These are phyloP conservation scores for Augochlora pura DNA, from an alignment of 1,140 invertebrate species.

Conservation along the genomic window DNA sequence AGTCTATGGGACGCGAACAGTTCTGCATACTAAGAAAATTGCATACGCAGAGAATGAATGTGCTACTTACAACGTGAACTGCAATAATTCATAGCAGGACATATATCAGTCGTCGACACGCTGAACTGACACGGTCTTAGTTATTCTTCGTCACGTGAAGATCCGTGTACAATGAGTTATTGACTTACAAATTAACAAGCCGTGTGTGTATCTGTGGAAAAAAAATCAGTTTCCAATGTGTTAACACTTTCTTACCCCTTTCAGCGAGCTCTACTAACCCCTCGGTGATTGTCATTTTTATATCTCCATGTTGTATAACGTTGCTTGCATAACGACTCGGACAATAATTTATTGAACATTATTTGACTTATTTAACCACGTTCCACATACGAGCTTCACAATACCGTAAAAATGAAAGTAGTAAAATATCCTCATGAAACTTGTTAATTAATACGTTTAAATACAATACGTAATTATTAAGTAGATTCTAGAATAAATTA, in stretches of 20 bases:
- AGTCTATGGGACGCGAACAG: too few relatives aligned
- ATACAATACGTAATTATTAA: too few relatives aligned
- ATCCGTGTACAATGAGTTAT: not conserved
- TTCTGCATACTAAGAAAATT: too few relatives aligned
- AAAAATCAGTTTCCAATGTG: not conserved
- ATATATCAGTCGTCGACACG: not conserved
- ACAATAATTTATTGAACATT: not conserved
- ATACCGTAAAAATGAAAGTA: too few relatives aligned
- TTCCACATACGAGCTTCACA: too few relatives aligned
- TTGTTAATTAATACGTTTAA: too few relatives aligned
- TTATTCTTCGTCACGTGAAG: not conserved
- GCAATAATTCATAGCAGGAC: not conserved
- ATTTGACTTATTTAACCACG: not conserved
- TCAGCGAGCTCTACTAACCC: not conserved
- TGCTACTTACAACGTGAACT: not conserved
- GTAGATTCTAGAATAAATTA: too few relatives aligned
- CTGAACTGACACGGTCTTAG: not conserved
- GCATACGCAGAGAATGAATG: not conserved
- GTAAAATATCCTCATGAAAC: too few relatives aligned
- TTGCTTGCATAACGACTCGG: not conserved
- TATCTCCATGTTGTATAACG: not conserved
- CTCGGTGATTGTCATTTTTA: not conserved
- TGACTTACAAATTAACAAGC: slow-evolving; percentile 3
- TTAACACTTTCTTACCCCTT: not conserved
- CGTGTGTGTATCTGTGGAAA: not conserved